Evolutionary conservation across 64 coral and sea anemone species (phyloP).

Genomic region (Porites australiensis): DNA sequence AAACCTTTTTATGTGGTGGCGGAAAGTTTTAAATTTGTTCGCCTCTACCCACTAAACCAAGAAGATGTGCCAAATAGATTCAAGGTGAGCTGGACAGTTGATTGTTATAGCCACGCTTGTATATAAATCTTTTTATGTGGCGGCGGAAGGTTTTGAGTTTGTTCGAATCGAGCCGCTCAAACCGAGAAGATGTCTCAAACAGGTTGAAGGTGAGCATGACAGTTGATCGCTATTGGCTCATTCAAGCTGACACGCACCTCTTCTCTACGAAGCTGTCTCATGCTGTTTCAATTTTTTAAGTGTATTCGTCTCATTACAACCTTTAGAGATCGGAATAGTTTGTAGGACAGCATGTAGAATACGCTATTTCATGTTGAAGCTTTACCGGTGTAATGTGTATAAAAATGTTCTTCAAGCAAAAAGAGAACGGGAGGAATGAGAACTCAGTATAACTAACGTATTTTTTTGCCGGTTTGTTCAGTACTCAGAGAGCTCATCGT

Average conservation of each 20-base stretch:
- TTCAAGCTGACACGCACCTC: too few species aligned
- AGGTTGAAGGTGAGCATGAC: constrained; percentile 71
- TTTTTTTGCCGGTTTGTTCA: not conserved
- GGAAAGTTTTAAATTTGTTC: constrained; percentile 97
- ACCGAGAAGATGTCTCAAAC: constrained; percentile 93
- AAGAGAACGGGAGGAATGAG: too few species aligned
- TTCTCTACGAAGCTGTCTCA: too few species aligned
- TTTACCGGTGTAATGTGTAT: too few species aligned
- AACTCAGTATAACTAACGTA: too few species aligned
- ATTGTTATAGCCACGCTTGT: constrained; percentile 87
- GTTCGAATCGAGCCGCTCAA: constrained; percentile 91
- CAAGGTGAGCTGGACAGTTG: constrained; percentile 84
- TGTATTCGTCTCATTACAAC: too few species aligned
- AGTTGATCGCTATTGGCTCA: constrained; percentile 74
- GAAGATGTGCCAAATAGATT: constrained; percentile 87
- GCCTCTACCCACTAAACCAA: constrained; percentile 96
- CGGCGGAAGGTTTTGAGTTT: constrained; percentile 95
- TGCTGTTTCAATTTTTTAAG: too few species aligned
- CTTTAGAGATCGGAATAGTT: too few species aligned
- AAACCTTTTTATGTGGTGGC: constrained; percentile 98
- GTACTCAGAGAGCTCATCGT: constrained; percentile 27
- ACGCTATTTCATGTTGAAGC: too few species aligned
- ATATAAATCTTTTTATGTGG: constrained; percentile 96
- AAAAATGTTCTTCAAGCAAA: too few species aligned
- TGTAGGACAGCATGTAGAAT: too few species aligned